Base-by-base conservation (phyloP, 2,797 vertebrate genomes). In the Sebastiscus tertius region DNA sequence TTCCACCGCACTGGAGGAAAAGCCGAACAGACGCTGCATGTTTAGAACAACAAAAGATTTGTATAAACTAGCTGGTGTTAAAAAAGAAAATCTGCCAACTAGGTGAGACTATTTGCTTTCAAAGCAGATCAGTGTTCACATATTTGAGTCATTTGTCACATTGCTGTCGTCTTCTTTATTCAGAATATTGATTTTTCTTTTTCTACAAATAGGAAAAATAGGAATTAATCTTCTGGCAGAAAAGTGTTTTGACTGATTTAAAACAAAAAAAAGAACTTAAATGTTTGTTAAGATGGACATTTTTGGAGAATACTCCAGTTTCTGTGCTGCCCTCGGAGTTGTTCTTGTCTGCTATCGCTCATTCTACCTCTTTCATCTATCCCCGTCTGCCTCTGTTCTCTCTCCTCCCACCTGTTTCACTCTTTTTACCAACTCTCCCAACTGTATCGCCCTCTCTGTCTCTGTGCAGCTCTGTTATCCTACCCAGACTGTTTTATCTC, bases 341-440 rank as follows among this genome's bases (percentile, higher is more conserved):
- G 71, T 59, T 81, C 66, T 78, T 73, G 63, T 75, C 87, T 86
- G 84, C 87, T 64, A 83, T 91, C 84, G 59, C 82, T 93, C 84
- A 84, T 80, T 82, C 69, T 39, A 1, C 86, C 68, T 84, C 82
- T 92, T 86, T 92, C 79, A 88, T 89, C 89, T 78, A 58, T 73
- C 61, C 71, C 75, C 52, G 72, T 82, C 88, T 90, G 85, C 80
- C 70, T 88, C 80, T 86, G 80, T 91, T 86, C 76, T 77, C 83
- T 90, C 92, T 91, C 90, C 90, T 90, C 91, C 92, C 90, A 93
- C 92, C 93, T 93, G 90, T 94, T 92, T 90, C 86, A 56, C 81
- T 91, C 85, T 91, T 82, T 87, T 90, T 77, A 87, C 89, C 86
- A 80, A 84, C 87, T 88, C 90, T 90, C 83, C 89, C 92, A 64